phyloP scores from a whole-genome alignment of 1,140 invertebrate species.

The Muscidifurax raptorellus region DNA sequence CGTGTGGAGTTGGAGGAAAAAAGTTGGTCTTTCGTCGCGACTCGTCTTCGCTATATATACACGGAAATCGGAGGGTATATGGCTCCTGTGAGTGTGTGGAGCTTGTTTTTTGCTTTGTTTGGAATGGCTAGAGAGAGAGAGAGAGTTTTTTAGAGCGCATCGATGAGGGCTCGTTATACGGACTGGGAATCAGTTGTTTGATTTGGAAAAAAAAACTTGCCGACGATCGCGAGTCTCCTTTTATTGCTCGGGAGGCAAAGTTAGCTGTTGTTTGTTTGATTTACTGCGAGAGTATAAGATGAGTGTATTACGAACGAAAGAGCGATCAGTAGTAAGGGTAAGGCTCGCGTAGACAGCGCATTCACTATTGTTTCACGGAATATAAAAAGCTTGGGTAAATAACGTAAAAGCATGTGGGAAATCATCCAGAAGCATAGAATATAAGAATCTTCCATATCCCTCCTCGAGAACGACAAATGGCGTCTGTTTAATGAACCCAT shows the following conservation, averaged over 20 bases:
- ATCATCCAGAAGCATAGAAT: too few relatives aligned
- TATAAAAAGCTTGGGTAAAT: too few relatives aligned
- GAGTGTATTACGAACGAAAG: too few relatives aligned
- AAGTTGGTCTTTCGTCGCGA: constrained; percentile 18
- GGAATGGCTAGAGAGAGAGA: too few relatives aligned
- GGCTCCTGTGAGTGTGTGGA: neutral
- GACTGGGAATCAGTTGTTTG: neutral
- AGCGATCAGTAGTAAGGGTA: too few relatives aligned
- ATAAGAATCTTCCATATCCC: neutral
- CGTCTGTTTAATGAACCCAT: constrained; percentile 57
- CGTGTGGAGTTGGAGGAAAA: constrained; percentile 2
- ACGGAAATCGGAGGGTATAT: too few relatives aligned
- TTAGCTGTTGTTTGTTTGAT: too few relatives aligned
- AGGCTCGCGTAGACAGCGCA: too few relatives aligned
- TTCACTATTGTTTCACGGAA: too few relatives aligned
- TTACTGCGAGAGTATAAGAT: too few relatives aligned
- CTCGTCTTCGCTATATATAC: neutral
- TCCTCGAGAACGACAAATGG: constrained; percentile 44
- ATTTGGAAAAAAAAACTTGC: neutral
- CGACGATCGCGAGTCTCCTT: neutral
- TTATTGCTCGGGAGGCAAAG: neutral
- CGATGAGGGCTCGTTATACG: neutral
- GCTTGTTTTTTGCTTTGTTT: neutral
- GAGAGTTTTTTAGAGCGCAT: too few relatives aligned
- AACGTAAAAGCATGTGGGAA: too few relatives aligned